A percentile compares a stretch with the other conserved stretches of the same genome.
These are phyloP conservation scores for Megalopta genalis DNA, from an alignment of 1,140 invertebrate species.

Conservation along the genomic window DNA sequence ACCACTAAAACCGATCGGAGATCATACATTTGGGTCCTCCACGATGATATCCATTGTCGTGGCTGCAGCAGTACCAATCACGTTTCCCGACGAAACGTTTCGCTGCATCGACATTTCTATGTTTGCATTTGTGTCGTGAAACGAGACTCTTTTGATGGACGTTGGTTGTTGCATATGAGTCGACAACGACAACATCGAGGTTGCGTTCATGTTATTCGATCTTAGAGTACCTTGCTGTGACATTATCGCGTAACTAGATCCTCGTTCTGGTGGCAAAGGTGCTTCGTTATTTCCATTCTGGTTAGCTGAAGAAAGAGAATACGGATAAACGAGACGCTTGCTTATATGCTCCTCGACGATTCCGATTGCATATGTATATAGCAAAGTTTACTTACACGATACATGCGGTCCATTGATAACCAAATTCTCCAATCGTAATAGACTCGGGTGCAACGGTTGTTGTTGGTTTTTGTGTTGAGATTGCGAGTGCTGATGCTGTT, in stretches of 20 bases:
- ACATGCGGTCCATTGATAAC: conserved; percentile 79
- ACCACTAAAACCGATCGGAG: neutral
- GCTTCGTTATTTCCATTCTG: conserved; percentile 78
- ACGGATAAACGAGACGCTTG: neutral
- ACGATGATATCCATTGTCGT: conserved; percentile 83
- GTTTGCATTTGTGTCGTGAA: conserved; percentile 85
- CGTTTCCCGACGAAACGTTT: conserved; percentile 63
- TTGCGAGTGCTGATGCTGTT: conserved; percentile 63
- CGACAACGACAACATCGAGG: conserved; percentile 72
- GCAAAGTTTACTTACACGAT: conserved; percentile 64
- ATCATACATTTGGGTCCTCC: conserved; percentile 90
- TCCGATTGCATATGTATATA: too few relatives aligned
- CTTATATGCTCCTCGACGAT: neutral
- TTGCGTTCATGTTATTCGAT: conserved; percentile 76
- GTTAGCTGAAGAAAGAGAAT: conserved; percentile 60
- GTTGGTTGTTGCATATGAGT: conserved; percentile 68
- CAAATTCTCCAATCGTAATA: conserved; percentile 81
- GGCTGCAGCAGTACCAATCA: conserved; percentile 69
- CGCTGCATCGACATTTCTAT: conserved; percentile 75
- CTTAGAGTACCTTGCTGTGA: conserved; percentile 81
- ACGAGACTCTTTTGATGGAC: conserved; percentile 85
- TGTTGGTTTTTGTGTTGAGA: conserved; percentile 68
- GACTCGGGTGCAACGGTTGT: conserved; percentile 71
- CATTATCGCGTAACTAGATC: conserved; percentile 91
- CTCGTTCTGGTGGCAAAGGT: conserved; percentile 88